These are phyloP conservation scores for Motacilla alba DNA, from an alignment of 2,113 vertebrate species.

Conservation along the genomic window DNA sequence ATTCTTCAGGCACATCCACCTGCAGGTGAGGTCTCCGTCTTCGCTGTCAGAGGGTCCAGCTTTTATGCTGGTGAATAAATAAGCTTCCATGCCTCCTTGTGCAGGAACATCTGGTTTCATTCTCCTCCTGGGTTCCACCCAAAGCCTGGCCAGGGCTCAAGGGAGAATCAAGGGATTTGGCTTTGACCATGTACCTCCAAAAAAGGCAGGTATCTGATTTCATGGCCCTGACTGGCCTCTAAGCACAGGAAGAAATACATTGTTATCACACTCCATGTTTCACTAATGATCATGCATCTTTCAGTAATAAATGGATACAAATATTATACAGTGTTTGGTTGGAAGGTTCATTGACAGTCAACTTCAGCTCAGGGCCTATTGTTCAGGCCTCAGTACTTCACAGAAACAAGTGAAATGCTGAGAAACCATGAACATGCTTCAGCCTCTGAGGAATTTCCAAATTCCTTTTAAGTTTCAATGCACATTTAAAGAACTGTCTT, in stretches of 20 bases:
- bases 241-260: neutral
- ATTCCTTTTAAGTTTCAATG: neutral
- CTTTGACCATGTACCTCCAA: neutral
- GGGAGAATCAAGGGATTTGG: neutral
- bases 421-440: neutral
- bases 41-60: neutral
- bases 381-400: neutral
- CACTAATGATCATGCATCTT: neutral
- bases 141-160: neutral
- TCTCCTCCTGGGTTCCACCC: neutral
- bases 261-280: neutral
- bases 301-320: neutral
- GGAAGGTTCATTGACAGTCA: neutral
- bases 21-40: fast-evolving
- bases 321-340: neutral
- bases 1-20: neutral
- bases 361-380: neutral
- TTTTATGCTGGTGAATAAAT: neutral
- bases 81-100: neutral
- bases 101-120: neutral
- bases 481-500: neutral
- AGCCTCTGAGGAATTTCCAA: neutral
- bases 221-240: neutral
- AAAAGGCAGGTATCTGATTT: neutral
- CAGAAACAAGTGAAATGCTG: neutral